Evolutionary conservation across 53 echinoderm and acorn worm genomes (phyloP).

Genomic region (Paelopatides confundens): DNA sequence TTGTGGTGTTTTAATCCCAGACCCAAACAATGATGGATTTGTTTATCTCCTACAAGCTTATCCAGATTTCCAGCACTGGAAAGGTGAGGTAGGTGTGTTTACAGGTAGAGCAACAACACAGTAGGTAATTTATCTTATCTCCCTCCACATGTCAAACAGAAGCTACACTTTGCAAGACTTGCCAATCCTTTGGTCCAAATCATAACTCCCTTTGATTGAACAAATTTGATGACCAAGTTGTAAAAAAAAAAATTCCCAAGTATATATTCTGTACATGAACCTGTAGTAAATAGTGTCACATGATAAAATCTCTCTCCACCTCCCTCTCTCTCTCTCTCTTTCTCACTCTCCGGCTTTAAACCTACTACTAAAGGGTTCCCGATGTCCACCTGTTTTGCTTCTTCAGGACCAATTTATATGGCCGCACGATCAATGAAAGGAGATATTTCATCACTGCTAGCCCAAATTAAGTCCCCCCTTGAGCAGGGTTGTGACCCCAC

Average conservation of each 20-base stretch:
- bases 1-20: too few species aligned
- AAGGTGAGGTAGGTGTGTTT: too few species aligned
- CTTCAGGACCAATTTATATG: slow-evolving; percentile 27
- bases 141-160: too few species aligned
- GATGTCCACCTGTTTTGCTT: slow-evolving; percentile 13
- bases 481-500: slow-evolving; percentile 20
- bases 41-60: too few species aligned
- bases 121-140: too few species aligned
- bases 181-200: neutral
- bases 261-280: neutral
- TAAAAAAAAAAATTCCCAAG: neutral
- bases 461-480: slow-evolving; percentile 11
- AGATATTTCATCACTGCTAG: slow-evolving; percentile 16
- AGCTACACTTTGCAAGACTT: too few species aligned
- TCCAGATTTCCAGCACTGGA: too few species aligned
- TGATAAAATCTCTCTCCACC: too few species aligned
- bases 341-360: neutral
- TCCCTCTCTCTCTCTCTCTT: too few species aligned
- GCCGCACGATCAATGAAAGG: slow-evolving; percentile 21
- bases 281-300: neutral
- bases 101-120: too few species aligned
- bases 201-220: neutral
- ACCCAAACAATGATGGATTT: too few species aligned
- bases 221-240: neutral
- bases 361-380: neutral